Evolutionary conservation across 2,888 invertebrate species (phyloP).

Genomic region (Prosopocoilus inquinatus): DNA sequence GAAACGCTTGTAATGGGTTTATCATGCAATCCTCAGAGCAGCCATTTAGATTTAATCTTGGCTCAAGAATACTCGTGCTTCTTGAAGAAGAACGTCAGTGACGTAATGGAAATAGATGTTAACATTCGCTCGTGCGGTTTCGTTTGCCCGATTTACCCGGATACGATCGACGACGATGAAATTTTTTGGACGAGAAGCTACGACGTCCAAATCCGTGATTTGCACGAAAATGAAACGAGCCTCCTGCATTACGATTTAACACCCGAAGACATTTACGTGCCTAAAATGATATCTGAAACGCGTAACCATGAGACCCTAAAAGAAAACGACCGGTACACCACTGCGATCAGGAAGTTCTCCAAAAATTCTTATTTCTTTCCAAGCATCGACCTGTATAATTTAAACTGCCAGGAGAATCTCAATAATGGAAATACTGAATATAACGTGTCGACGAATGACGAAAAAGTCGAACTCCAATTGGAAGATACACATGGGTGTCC

Average conservation of each 20-base stretch:
- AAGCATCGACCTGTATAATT: conserved; percentile 54
- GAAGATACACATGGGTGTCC: neutral
- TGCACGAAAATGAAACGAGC: conserved; percentile 24
- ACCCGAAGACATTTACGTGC: conserved; percentile 28
- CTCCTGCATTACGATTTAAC: conserved; percentile 48
- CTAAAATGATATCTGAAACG: conserved; percentile 17
- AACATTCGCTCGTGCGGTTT: conserved; percentile 61
- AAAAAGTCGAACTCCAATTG: neutral
- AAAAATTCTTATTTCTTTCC: conserved; percentile 62
- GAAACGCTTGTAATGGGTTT: conserved; percentile 59
- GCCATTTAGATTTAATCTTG: conserved; percentile 43
- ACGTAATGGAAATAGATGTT: conserved; percentile 48
- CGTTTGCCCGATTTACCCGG: conserved; percentile 51
- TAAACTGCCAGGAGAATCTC: conserved; percentile 35
- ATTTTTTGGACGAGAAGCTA: neutral
- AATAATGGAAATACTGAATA: conserved; percentile 1
- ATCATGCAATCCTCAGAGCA: conserved; percentile 49
- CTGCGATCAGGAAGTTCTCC: conserved; percentile 58
- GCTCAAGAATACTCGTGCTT: conserved; percentile 55
- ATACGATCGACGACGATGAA: too few relatives aligned
- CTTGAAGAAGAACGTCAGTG: conserved; percentile 32
- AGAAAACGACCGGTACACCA: conserved; percentile 59
- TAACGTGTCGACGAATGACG: neutral
- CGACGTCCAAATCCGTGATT: neutral
- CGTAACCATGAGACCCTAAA: conserved; percentile 51